These are phyloP conservation scores for Coryphaenoides rupestris DNA, from an alignment of 2,113 vertebrate genomes.

Conservation along the genomic window DNA sequence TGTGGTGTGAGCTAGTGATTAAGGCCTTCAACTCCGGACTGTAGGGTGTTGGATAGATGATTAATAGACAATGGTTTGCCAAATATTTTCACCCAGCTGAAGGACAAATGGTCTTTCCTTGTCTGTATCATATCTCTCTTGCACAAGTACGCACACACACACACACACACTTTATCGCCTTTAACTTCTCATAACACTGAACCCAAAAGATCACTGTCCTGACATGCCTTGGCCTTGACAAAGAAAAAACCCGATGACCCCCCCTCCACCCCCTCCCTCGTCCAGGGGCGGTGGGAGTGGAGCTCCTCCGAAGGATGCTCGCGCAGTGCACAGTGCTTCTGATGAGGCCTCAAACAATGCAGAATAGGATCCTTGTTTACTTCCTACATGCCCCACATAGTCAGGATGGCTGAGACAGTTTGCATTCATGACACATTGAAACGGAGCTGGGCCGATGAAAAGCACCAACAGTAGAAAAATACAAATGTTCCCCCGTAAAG, in stretches of 20 bases:
- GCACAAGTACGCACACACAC: too few species aligned
- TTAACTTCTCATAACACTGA: background rate
- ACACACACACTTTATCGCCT: background rate
- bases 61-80: too few species aligned
- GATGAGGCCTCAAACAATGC: conserved; percentile 40
- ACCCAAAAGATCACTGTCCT: background rate
- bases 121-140: conserved; percentile 31
- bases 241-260: background rate
- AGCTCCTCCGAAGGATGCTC: conserved; percentile 25
- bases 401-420: conserved; percentile 53
- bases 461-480: background rate
- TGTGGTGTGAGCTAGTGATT: too few species aligned
- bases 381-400: conserved; percentile 63
- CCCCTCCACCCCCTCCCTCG: conserved; percentile 17
- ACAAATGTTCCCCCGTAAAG: background rate
- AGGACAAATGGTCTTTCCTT: too few species aligned
- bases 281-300: conserved; percentile 6
- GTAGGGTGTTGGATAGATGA: too few species aligned
- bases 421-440: conserved; percentile 15
- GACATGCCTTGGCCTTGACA: background rate
- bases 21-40: too few species aligned
- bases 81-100: too few species aligned
- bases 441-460: background rate
- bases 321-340: conserved; percentile 53
- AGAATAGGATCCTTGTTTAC: conserved; percentile 65